A percentile compares a stretch with the other conserved stretches of the same genome.
phyloP scores from a whole-genome alignment of 2,797 vertebrate species.

The Danio aesculapii region DNA sequence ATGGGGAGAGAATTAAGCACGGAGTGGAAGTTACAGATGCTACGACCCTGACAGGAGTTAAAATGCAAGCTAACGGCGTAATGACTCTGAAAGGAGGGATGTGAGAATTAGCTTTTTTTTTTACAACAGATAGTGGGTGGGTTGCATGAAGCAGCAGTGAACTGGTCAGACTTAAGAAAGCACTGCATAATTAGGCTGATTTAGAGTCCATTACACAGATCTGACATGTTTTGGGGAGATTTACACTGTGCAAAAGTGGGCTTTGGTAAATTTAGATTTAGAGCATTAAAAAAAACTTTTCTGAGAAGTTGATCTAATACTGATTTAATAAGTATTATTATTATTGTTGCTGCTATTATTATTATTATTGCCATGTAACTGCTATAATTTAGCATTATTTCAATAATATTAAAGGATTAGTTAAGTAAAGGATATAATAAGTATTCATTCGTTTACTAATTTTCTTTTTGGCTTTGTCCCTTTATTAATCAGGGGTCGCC shows the following conservation, averaged over 20 bases:
- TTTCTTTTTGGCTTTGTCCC: too few species aligned
- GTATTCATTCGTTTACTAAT: too few species aligned
- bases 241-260: not conserved
- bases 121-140: not conserved
- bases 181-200: slow-evolving; percentile 1
- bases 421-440: not conserved
- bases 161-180: slow-evolving; percentile 3
- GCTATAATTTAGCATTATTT: not conserved
- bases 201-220: slow-evolving; percentile 8
- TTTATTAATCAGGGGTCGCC: too few species aligned
- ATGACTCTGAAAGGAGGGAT: slow-evolving; percentile 54
- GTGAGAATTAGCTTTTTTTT: not conserved
- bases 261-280: not conserved
- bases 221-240: not conserved
- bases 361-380: too few species aligned
- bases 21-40: slow-evolving; percentile 77
- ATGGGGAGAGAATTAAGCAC: slow-evolving; percentile 80
- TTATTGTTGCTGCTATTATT: too few species aligned
- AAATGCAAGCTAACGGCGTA: slow-evolving; percentile 69
- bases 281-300: not conserved
- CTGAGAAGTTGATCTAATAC: not conserved
- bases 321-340: not conserved
- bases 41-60: slow-evolving; percentile 74
- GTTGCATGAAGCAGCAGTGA: not conserved
- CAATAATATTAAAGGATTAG: not conserved